Percentiles rank a stretch among this genome's conserved stretches.
These are phyloP conservation scores for Vicugna pacos DNA, from an alignment of 2,113 vertebrate genomes.

Conservation along the genomic window DNA sequence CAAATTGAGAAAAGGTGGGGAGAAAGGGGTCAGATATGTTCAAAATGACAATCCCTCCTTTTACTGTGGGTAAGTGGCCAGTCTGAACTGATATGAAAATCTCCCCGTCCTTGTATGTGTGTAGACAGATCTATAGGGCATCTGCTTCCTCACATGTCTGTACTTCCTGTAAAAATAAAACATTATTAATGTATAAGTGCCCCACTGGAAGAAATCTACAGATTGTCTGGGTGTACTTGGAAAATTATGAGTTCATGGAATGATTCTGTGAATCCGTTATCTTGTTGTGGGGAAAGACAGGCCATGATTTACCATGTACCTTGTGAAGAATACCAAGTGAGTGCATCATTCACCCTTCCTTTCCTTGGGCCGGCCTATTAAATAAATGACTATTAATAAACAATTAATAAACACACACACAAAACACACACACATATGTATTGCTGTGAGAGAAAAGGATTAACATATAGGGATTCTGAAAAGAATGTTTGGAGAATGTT, in stretches of 20 bases:
- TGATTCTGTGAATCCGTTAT: not conserved
- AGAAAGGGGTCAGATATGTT: not conserved
- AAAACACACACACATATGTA: not conserved
- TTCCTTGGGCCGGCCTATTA: not conserved
- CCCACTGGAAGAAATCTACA: not conserved
- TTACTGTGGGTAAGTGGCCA: not conserved
- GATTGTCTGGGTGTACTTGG: not conserved
- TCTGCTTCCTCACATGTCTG: not conserved
- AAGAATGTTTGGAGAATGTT: not conserved
- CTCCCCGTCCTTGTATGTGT: not conserved
- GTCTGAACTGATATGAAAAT: not conserved
- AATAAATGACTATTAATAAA: not conserved
- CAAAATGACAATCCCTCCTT: not conserved
- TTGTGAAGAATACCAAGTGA: not conserved
- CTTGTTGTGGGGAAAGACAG: not conserved
- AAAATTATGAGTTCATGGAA: not conserved
- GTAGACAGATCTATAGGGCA: not conserved
- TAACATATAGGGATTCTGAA: not conserved
- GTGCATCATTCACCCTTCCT: not conserved
- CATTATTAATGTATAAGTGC: not conserved
- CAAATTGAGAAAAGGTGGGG: not conserved
- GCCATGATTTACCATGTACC: not conserved
- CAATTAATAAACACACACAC: not conserved
- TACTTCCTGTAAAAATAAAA: conserved; percentile 31
- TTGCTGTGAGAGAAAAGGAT: not conserved